A percentile compares a stretch with the other conserved stretches of the same genome.
phyloP scores from a whole-genome alignment of 2,888 invertebrate species.

The Dasypogon diadema region DNA sequence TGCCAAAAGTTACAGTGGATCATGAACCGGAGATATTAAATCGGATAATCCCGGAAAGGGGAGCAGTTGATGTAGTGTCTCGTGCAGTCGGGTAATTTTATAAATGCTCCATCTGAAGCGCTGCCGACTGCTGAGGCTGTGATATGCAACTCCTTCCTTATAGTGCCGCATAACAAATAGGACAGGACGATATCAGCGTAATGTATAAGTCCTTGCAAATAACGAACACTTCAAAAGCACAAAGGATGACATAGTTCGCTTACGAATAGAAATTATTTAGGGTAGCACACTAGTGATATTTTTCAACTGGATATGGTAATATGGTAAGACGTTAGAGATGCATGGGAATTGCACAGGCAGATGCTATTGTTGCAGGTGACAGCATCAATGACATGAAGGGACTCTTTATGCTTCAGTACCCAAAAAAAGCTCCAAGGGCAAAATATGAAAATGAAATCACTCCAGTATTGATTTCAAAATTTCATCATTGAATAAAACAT shows the following conservation, averaged over 20 bases:
- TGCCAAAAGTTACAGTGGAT: constrained; percentile 41
- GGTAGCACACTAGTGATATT: not conserved
- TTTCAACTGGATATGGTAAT: not conserved
- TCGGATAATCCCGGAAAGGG: constrained; percentile 8
- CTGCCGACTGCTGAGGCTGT: not conserved
- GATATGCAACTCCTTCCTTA: constrained; percentile 1
- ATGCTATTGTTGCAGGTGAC: no score
- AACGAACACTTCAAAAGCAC: constrained; percentile 18
- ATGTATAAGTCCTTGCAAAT: constrained; percentile 2
- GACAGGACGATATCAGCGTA: not conserved
- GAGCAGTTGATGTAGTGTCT: constrained; percentile 34
- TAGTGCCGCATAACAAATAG: not conserved
- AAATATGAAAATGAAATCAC: no score
- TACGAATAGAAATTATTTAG: constrained; percentile 16
- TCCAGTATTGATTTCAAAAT: no score
- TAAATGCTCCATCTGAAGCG: constrained; percentile 26
- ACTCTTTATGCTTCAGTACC: no score
- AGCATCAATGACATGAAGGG: no score
- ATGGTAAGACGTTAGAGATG: constrained; percentile 6
- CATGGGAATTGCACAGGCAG: no score
- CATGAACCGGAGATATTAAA: constrained; percentile 48
- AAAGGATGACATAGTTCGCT: constrained; percentile 3
- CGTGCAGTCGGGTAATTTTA: constrained; percentile 37
- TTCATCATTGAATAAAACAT: no score
- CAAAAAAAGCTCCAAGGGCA: no score